Evolutionary conservation across 1,140 invertebrate genomes (phyloP).

Genomic region (Drosophila arizonae): DNA sequence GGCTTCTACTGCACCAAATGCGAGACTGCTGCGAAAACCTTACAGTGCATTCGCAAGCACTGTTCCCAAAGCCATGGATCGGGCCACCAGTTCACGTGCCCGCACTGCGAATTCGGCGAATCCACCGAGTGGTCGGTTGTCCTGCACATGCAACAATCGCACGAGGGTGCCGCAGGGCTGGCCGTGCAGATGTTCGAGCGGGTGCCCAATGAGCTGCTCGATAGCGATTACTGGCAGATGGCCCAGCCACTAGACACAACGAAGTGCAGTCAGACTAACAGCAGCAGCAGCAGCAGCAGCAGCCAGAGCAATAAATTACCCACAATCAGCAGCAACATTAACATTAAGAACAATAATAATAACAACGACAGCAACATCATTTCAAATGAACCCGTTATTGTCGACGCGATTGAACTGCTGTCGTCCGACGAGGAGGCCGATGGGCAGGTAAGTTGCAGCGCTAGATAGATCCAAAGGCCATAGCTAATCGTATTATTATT

Average conservation of each 20-base stretch:
- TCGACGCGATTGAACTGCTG: slow-evolving; percentile 48
- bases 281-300: background rate
- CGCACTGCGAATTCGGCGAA: slow-evolving; percentile 32
- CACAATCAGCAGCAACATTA: too few species aligned
- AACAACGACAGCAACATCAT: background rate
- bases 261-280: too few species aligned
- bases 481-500: background rate
- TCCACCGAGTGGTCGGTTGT: slow-evolving; percentile 8
- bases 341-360: background rate
- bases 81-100: slow-evolving; percentile 34
- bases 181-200: slow-evolving; percentile 43
- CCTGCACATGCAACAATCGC: slow-evolving; percentile 15
- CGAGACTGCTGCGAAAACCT: background rate
- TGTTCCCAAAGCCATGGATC: slow-evolving; percentile 18
- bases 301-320: too few species aligned
- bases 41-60: slow-evolving; percentile 26
- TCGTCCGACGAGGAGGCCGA: slow-evolving; percentile 41
- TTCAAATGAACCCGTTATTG: too few species aligned
- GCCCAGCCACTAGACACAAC: slow-evolving; percentile 12
- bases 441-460: slow-evolving; percentile 6
- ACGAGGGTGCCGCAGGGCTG: slow-evolving; percentile 3
- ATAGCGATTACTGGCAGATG: slow-evolving; percentile 28
- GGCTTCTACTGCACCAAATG: slow-evolving; percentile 54
- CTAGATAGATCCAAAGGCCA: background rate
- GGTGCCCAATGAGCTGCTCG: slow-evolving; percentile 37